Conservation (phyloP, 2,113 vertebrate genomes). For the Cairina moschata region DNA sequence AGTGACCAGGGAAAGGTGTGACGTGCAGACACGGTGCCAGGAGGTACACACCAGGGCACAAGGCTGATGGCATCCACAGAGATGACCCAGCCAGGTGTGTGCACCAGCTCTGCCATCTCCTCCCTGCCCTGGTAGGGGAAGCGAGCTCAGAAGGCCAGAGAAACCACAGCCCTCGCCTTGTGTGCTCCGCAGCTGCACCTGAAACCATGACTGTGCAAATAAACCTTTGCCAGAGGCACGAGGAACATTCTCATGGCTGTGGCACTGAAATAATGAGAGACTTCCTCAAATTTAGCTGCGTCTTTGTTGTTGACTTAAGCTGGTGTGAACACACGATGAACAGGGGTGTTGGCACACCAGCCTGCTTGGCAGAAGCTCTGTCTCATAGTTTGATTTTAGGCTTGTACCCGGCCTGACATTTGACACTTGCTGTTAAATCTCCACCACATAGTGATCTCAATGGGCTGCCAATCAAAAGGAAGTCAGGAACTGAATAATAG, state of each 20-base stretch:
- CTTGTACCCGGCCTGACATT: background rate
- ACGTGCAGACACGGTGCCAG: background rate
- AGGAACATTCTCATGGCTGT: background rate
- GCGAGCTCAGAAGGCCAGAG: background rate
- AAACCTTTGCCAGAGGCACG: background rate
- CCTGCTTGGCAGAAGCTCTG: background rate
- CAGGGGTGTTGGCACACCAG: background rate
- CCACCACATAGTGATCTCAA: rapidly evolving
- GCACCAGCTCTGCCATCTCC: background rate
- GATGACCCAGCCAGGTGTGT: background rate
- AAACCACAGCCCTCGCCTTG: background rate
- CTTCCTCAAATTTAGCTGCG: background rate
- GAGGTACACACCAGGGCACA: background rate
- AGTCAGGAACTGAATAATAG: background rate
- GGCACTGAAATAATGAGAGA: background rate
- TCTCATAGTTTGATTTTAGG: background rate
- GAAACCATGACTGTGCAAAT: background rate
- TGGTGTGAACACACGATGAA: background rate
- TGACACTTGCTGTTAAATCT: background rate
- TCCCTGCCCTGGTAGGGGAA: background rate
- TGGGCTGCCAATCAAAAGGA: background rate
- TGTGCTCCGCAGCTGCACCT: background rate
- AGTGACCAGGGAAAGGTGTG: background rate
- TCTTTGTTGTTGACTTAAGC: background rate
- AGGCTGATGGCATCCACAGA: background rate